Evolutionary conservation across 2,888 invertebrate genomes (phyloP).

Genomic region (Deladenus siricidicola): DNA sequence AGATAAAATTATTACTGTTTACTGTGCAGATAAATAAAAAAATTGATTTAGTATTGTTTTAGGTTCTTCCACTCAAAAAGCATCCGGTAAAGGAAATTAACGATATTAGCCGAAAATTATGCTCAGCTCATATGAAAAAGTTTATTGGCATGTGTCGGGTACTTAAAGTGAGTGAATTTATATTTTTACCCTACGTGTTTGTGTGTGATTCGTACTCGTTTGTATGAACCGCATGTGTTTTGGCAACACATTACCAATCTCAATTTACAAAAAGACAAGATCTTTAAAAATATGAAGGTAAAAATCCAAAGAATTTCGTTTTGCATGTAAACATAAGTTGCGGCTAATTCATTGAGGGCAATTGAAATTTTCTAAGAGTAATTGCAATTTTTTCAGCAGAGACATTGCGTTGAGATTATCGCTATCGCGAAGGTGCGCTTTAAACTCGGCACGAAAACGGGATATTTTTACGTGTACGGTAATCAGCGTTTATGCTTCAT

Average conservation of each 20-base stretch:
- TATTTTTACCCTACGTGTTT: not conserved
- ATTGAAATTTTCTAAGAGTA: no score
- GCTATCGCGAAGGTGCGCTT: conserved; percentile 48
- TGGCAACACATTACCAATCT: no score
- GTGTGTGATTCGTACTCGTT: no score
- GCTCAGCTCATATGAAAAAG: conserved; percentile 48
- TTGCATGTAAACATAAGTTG: not conserved
- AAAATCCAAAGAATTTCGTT: no score
- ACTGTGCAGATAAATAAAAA: not conserved
- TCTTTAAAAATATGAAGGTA: no score
- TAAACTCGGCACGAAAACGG: conserved; percentile 34
- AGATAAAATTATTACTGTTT: no score
- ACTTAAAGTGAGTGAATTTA: conserved; percentile 33
- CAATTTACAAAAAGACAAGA: no score
- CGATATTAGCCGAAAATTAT: conserved; percentile 44
- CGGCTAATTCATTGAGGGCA: not conserved
- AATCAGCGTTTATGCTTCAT: conserved; percentile 47
- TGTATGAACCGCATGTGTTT: not conserved
- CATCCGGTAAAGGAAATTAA: conserved; percentile 47
- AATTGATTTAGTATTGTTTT: conserved; percentile 7
- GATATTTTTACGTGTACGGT: conserved; percentile 53
- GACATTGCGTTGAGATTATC: conserved; percentile 46
- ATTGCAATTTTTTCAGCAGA: conserved; percentile 39
- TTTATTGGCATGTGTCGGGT: conserved; percentile 47
- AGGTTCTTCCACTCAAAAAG: conserved; percentile 48